Evolutionary conservation across 2,113 vertebrate genomes (phyloP), one percentile per base, ranked within the genome.

Genomic region (Platichthys stellatus): DNA sequence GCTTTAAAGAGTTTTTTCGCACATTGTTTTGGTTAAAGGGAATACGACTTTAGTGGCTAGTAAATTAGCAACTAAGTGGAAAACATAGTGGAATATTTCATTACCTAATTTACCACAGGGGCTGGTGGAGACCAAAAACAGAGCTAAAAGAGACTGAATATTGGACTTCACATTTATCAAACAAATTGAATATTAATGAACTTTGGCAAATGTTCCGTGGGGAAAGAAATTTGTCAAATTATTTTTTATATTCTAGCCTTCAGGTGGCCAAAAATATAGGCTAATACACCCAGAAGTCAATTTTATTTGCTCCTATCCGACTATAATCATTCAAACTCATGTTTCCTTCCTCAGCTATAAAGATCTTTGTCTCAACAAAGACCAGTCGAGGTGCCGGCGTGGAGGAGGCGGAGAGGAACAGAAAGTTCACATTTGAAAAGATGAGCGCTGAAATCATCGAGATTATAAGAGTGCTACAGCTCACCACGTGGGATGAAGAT

Each of bases 401-500:
- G 68, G 98, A 99, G 88, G 98, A 99, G 86, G 97, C 98, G 14
- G 93, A 98, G 94, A 97, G 96, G 92, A 99, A 99, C 91, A 94
- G 98, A 62, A 96, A 94, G 81, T 99, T 97, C 79, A 99, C 96
- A 10, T 98, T 97, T 71, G 96, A 98, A 85, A 99, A 99, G 93
- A 99, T 99, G 97, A 99, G 97, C 63, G 89, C 95, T 5, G 98
- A 99, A 89, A 99, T 99, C 89, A 96, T 93, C 14, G 98, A 99
- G 93, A 99, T 99, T 80, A 98, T 99, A 82, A 92, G 98, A 86
- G 98, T 99, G 0, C 90, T 99, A 66, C 98, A 99, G 88, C 97
- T 99, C 74, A 99, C 98, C 56, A 98, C 97, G 12, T 99, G 98
- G 98, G 98, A 99, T 57, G 97, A 99, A 90, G 98, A 99, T 59